phyloP scores from a whole-genome alignment of 2,888 invertebrate species.

The Drosophila testacea region DNA sequence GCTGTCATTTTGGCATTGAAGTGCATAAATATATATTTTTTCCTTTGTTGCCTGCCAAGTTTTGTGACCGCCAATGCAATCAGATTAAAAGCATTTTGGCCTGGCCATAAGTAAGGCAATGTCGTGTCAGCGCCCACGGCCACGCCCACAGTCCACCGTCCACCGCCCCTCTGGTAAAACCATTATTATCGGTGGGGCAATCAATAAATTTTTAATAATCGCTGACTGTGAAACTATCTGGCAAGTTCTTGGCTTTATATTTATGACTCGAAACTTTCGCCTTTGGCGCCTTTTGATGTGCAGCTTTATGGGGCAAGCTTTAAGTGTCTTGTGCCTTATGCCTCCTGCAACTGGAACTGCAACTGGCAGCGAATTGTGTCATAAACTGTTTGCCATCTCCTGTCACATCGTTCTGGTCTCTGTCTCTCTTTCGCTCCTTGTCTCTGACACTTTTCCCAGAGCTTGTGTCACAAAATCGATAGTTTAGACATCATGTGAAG shows the following conservation, averaged over 20 bases:
- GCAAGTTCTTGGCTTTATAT: conserved; percentile 67
- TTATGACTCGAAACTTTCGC: conserved; percentile 73
- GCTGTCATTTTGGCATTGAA: conserved; percentile 59
- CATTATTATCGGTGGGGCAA: conserved; percentile 37
- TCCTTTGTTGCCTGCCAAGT: conserved; percentile 37
- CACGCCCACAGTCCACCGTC: background rate
- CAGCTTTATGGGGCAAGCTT: conserved; percentile 49
- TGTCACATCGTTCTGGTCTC: conserved; percentile 39
- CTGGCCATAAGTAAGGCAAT: conserved; percentile 2
- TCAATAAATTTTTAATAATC: conserved; percentile 81
- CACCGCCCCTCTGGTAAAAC: conserved; percentile 30
- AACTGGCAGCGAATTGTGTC: conserved; percentile 57
- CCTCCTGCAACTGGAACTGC: conserved; percentile 17
- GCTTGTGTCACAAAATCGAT: conserved; percentile 72
- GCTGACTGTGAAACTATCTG: conserved; percentile 72
- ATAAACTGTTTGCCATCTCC: conserved; percentile 56
- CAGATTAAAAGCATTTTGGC: conserved; percentile 78
- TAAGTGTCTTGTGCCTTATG: conserved; percentile 39
- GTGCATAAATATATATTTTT: conserved; percentile 67
- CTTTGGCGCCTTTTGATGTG: conserved; percentile 57
- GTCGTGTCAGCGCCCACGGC: conserved; percentile 52
- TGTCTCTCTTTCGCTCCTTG: conserved; percentile 13
- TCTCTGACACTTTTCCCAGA: conserved; percentile 23
- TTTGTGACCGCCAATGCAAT: conserved; percentile 71
- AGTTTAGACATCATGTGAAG: conserved; percentile 62